Base-by-base conservation (phyloP, 2,888 invertebrate genomes). In the Eristalinus sepulchralis region DNA sequence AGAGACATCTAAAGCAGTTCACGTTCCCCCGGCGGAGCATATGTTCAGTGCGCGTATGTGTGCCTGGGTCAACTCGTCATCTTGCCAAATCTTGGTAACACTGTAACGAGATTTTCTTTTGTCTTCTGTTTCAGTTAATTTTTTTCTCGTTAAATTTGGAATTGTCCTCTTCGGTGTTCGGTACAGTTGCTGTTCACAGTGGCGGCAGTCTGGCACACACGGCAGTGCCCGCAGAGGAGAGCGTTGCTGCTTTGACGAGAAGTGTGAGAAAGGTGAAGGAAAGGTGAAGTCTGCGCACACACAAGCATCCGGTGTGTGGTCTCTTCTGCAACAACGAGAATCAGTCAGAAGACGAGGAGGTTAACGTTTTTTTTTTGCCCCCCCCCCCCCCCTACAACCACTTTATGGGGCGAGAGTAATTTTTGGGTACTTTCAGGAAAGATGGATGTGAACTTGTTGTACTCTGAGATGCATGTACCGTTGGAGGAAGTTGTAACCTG, bases 261-360 rank as follows among this genome's bases (percentile, higher is more conserved):
- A 84, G 84, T 81, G 84, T 84, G 84, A 84, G 84, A 84, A 84
- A 84, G 84, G 84, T 84, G 81, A 84, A 66, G 62, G n/a, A 84
- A 71, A 76, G 76, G 70, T 75, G 66, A 84, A 62, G 64, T 62
- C 68, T 73, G n/a, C n/a, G n/a, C n/a, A 67, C 62, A 60, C 11
- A 64, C 62, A 76, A 81, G 75, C 81, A 83, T 83, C 83, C 83
- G 83, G 83, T 83, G 83, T 83, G 84, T 83, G 83, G 78, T 83
- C 83, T 77, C 31, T 71, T 47, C 47, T 47, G 47, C 47, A 47
- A 55, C 17, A 72, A 66, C 22, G 31, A 67, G 66, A 76, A 66
- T 67, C 66, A 60, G 59, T 33, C 33, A 53, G 17, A 47, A 47
- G 47, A 47, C 47, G 39, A n/a, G 5, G 4, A n/a, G 13, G n/a